These are phyloP conservation scores for Chaenogobius annularis DNA, from an alignment of 2,113 vertebrate genomes.

Conservation along the genomic window DNA sequence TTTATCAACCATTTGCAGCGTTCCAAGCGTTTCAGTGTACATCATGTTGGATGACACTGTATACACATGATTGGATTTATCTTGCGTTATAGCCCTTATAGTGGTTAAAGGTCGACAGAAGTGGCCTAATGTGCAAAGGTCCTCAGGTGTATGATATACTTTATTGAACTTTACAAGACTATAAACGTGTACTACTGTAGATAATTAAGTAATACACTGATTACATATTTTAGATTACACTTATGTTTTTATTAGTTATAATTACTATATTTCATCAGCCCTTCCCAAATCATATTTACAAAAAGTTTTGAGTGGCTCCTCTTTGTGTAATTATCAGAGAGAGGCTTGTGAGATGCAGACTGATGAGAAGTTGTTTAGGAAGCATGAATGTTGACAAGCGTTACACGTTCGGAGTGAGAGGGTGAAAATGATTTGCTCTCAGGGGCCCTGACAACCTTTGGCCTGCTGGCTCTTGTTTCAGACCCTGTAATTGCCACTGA, in stretches of 20 bases:
- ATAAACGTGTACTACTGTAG: slow-evolving; percentile 13
- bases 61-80: slow-evolving; percentile 41
- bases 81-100: slow-evolving; percentile 62
- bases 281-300: background rate
- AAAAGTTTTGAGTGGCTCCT: too few relatives aligned
- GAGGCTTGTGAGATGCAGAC: slow-evolving; percentile 27
- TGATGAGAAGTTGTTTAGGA: slow-evolving; percentile 63
- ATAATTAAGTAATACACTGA: slow-evolving; percentile 9
- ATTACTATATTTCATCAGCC: background rate
- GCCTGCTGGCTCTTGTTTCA: slow-evolving; percentile 66
- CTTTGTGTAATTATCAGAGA: background rate
- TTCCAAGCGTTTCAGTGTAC: background rate
- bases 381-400: slow-evolving; percentile 62
- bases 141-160: slow-evolving; percentile 29
- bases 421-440: slow-evolving; percentile 72
- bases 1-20: background rate
- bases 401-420: slow-evolving; percentile 55
- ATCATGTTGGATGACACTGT: background rate
- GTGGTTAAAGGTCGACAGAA: slow-evolving; percentile 68
- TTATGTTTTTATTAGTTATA: background rate
- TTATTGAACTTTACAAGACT: slow-evolving; percentile 26
- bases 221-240: slow-evolving; percentile 1
- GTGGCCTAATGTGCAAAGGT: slow-evolving; percentile 67
- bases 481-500: slow-evolving; percentile 69
- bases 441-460: slow-evolving; percentile 73